Evolutionary conservation across 2,113 vertebrate species (phyloP).

Genomic region (Pogona vitticeps): DNA sequence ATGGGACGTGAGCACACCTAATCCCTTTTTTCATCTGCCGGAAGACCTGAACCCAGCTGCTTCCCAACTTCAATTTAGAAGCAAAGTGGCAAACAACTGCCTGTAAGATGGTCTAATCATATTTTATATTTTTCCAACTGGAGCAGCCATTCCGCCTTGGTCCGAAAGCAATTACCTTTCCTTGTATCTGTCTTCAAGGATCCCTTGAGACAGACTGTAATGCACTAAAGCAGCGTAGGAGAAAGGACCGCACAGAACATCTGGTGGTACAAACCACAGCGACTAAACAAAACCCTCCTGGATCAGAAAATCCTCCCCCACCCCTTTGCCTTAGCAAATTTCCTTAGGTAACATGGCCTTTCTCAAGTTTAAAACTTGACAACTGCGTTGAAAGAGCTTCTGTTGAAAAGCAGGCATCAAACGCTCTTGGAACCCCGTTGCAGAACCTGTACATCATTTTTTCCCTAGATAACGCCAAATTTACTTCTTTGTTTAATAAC

Average conservation of each 20-base stretch:
- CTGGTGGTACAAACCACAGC: not conserved
- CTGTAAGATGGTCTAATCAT: constrained; percentile 19
- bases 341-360: constrained; percentile 25
- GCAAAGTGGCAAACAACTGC: constrained; percentile 20
- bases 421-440: not conserved
- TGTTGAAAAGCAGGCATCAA: not conserved
- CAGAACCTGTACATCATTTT: not conserved
- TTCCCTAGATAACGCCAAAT: not conserved
- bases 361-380: constrained; percentile 13
- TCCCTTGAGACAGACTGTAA: constrained; percentile 6
- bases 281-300: constrained; percentile 18
- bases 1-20: constrained; percentile 16
- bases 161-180: not conserved
- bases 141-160: constrained; percentile 1
- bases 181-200: not conserved
- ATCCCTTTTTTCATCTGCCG: constrained; percentile 38
- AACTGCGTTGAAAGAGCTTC: constrained; percentile 11
- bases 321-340: constrained; percentile 44
- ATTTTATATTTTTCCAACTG: not conserved
- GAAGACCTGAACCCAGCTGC: constrained; percentile 48
- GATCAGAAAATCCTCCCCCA: constrained; percentile 40
- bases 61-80: constrained; percentile 41
- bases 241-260: not conserved
- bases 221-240: not conserved
- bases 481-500: too few species aligned